phyloP scores from a whole-genome alignment of 2,797 vertebrate genomes.

The Platalea minor region DNA sequence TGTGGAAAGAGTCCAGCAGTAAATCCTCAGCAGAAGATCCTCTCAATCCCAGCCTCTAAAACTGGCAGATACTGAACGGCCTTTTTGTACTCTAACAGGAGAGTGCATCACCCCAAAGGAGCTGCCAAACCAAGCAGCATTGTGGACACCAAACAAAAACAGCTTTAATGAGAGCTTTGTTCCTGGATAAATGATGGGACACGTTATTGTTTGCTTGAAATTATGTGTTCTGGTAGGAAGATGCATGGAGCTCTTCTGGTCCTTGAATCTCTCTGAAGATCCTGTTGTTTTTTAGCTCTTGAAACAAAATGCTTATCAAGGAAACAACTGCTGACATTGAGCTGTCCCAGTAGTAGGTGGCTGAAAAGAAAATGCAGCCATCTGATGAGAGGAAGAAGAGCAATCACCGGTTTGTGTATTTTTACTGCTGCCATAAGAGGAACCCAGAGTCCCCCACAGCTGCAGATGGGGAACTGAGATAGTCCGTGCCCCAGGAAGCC shows the following conservation, averaged over 20 bases:
- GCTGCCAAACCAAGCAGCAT: slow-evolving; percentile 55
- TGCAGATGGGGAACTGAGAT: slow-evolving; percentile 39
- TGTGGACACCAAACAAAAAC: slow-evolving; percentile 48
- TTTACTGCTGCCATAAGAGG: slow-evolving; percentile 26
- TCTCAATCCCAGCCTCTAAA: slow-evolving; percentile 28
- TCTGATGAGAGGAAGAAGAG: slow-evolving; percentile 23
- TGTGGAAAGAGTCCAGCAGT: not conserved
- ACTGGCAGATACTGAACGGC: slow-evolving; percentile 57
- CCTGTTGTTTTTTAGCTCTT: slow-evolving; percentile 8
- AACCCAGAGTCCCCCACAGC: not conserved
- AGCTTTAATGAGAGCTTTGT: slow-evolving; percentile 48
- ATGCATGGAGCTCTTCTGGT: slow-evolving; percentile 5
- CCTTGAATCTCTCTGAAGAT: slow-evolving; percentile 27
- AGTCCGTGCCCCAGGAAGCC: slow-evolving; percentile 14
- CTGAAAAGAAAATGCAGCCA: slow-evolving; percentile 6
- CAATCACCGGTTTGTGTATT: slow-evolving; percentile 26
- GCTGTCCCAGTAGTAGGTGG: not conserved
- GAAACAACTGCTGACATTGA: slow-evolving; percentile 38
- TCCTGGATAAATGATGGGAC: not conserved
- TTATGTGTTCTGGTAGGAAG: not conserved
- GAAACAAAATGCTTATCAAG: slow-evolving; percentile 30
- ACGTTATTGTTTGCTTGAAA: not conserved
- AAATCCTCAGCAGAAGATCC: slow-evolving; percentile 25
- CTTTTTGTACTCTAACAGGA: slow-evolving; percentile 39
- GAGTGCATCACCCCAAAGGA: slow-evolving; percentile 40